Base-by-base conservation (phyloP, 2,113 vertebrate species). In the Leptodactylus fuscus region DNA sequence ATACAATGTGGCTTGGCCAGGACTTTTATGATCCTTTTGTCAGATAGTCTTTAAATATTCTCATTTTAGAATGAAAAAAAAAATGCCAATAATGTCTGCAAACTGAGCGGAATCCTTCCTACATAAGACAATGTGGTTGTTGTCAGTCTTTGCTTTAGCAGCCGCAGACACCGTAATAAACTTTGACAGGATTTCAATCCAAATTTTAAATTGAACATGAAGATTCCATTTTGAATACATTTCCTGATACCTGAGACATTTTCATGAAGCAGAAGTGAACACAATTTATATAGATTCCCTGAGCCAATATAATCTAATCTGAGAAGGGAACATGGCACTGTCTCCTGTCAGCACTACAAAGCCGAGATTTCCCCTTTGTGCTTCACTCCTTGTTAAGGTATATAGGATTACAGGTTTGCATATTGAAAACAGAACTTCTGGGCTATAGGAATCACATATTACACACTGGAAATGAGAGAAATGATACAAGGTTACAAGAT, bases 261-360 rank as follows among this genome's bases (percentile, higher is more conserved):
- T 38, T 44, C 69, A 83, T 74, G 69, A 73, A 73, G 81, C n/a
- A 44, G 69, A 53, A 83, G 69, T 58, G 22, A 83, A 83, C 27
- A 44, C 67, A 73, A 73, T 83, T 73, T 83, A 41, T 58, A 74
- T 41, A 73, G 81, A 83, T 73, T 83, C 69, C 49, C 69, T 55
- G 48, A 83, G 24, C 48, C 81, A 73, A 73, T 83, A 38, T 83
- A 83, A 83, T 82, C 81, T 83, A 70, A 80, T 80, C 77, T 69
- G 22, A 46, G 38, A 41, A n/a, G 27, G 58, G 41, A 67, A 69
- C 60, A 69, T 34, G 15, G 15, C 11, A 34, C 44, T 18, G 60
- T 82, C 49, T 71, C 27, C 46, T 73, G 81, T 55, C 65, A 73
- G 27, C 34, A 73, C 29, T 5, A 34, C 46, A 53, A 51, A 71